Evolutionary conservation across 2,888 invertebrate genomes (phyloP), one percentile per base, ranked within the genome.

Genomic region (Pristionchus mayeri): DNA sequence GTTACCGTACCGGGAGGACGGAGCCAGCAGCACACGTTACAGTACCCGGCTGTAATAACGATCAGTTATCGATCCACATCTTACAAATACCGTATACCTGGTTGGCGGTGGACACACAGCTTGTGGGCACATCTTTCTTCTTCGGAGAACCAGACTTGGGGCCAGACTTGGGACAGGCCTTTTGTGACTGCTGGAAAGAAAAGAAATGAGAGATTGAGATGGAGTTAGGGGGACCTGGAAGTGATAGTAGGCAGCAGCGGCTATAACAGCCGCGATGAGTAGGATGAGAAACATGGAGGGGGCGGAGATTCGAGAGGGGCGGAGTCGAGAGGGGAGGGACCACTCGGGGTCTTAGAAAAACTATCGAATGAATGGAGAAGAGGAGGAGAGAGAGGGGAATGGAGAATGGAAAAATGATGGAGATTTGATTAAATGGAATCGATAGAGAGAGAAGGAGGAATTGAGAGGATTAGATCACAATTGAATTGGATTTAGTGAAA

Each of bases 41-140:
- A 40, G 71, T 71, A 40, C 71, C 71, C n/a, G 71, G 71, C 71
- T 71, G 71, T 11, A 71, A 71, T 37, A 4, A 21, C 21, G 13
- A 7, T 37, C n/a, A n/a, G 4, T n/a, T n/a, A n/a, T n/a, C n/a
- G n/a, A n/a, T n/a, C n/a, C n/a, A n/a, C n/a, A n/a, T n/a, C n/a
- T n/a, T n/a, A n/a, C n/a, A n/a, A 13, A n/a, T 27, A 30, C 71
- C 13, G 71, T 71, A 16, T 27, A 71, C n/a, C n/a, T n/a, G n/a
- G n/a, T n/a, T n/a, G n/a, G n/a, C n/a, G n/a, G n/a, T n/a, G n/a
- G n/a, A n/a, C n/a, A n/a, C 71, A 30, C 71, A 71, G 40, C 71
- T 71, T 24, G 71, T 71, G 40, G 71, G 71, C 40, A 71, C 71
- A 44, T 71, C 71, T n/a, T 71, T 71, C n/a, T n/a, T 44, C 71